These are phyloP conservation scores for Tuta absoluta DNA, from an alignment of 2,888 invertebrate genomes.

Conservation along the genomic window DNA sequence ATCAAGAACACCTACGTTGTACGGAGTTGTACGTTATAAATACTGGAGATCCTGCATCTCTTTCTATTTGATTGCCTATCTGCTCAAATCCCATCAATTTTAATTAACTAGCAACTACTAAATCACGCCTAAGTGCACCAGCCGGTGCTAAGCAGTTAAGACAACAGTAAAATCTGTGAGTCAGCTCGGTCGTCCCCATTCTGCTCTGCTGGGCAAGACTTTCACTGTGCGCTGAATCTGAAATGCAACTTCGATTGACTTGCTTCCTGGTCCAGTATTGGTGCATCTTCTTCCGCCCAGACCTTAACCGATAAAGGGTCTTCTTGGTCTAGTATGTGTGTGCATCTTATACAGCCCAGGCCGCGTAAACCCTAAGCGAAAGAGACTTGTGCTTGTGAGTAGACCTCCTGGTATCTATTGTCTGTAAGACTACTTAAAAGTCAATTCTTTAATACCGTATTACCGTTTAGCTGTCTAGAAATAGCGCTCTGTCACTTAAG, in stretches of 20 bases:
- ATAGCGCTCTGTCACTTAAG: no score
- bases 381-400: no score
- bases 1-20: no score
- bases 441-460: no score
- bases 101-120: conserved; percentile 2
- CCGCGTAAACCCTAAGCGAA: no score
- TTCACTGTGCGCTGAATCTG: conserved; percentile 26
- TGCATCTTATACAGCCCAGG: no score
- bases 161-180: conserved; percentile 25
- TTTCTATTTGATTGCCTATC: background rate
- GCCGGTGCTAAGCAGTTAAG: conserved; percentile 13
- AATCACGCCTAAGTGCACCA: background rate
- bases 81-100: background rate
- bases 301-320: no score
- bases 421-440: no score
- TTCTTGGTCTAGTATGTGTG: no score
- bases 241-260: conserved; percentile 6
- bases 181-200: conserved; percentile 27
- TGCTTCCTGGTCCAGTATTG: background rate
- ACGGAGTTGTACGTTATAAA: no score
- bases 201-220: conserved; percentile 27
- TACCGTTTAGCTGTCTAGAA: no score
- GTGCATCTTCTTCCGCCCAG: background rate
- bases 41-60: background rate
- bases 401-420: no score